Conservation (phyloP, 2,113 vertebrate species). For the Uria aalge region DNA sequence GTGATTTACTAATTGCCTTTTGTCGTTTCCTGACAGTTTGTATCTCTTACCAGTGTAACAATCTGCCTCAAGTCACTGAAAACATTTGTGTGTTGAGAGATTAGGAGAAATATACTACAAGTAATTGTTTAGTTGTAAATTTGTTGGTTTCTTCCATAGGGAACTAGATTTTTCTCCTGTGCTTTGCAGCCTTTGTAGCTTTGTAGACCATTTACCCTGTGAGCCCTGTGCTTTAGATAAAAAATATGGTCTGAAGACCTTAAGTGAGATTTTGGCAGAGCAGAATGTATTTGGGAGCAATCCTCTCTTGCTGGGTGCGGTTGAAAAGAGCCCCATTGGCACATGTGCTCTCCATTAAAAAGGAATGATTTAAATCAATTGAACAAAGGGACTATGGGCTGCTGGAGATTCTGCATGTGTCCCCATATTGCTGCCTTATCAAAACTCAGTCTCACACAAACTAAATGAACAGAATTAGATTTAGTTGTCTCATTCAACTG, state of each 20-base stretch:
- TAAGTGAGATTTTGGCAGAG: background rate
- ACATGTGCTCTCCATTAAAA: background rate
- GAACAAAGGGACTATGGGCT: accelerated
- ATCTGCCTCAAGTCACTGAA: slow-evolving; percentile 35
- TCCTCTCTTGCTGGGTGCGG: background rate
- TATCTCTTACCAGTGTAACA: background rate
- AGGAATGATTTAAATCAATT: background rate
- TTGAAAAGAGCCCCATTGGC: background rate
- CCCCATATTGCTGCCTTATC: accelerated
- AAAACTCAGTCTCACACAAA: background rate
- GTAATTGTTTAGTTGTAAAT: background rate
- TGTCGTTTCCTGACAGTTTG: slow-evolving; percentile 17
- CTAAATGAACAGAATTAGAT: too few relatives aligned
- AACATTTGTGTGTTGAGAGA: background rate
- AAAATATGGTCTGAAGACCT: background rate
- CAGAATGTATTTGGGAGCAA: background rate
- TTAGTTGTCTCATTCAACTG: too few relatives aligned
- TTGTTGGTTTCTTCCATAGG: background rate
- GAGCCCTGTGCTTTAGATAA: background rate
- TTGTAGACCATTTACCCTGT: background rate
- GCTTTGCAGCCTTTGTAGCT: background rate
- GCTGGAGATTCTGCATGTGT: background rate
- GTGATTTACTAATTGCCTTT: slow-evolving; percentile 63
- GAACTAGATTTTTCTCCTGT: background rate
- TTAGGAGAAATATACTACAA: background rate